Conservation (phyloP, 2,888 invertebrate genomes). For the Stenolophus ochropezus region DNA sequence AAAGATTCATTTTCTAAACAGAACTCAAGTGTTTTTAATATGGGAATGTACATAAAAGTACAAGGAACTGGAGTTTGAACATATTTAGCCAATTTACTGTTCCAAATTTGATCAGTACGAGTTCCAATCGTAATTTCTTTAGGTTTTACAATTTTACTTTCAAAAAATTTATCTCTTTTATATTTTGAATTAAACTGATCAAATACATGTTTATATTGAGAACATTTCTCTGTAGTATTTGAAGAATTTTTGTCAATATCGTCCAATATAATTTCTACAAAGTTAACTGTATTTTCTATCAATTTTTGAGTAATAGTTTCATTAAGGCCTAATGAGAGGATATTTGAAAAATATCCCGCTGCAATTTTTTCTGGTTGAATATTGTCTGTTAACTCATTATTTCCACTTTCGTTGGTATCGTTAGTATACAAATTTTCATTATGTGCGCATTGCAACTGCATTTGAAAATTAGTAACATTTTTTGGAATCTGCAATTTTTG, state of each 20-base stretch:
- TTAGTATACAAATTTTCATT: background rate
- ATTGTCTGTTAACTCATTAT: background rate
- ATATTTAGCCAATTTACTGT: conserved; percentile 5
- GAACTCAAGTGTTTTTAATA: conserved; percentile 48
- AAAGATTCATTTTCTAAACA: conserved; percentile 47
- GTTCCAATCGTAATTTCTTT: conserved; percentile 7
- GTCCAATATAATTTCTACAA: background rate
- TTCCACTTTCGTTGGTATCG: background rate
- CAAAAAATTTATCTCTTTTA: conserved; percentile 51
- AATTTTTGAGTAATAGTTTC: conserved; percentile 6
- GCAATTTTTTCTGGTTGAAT: background rate
- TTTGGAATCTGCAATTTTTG: too few species aligned
- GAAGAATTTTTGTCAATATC: background rate
- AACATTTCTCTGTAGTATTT: conserved; percentile 6
- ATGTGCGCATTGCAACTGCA: background rate
- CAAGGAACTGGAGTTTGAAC: conserved; percentile 12
- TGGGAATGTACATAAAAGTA: conserved; percentile 49
- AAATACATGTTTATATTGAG: conserved; percentile 8
- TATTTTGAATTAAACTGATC: conserved; percentile 25
- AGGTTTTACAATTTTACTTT: conserved; percentile 37
- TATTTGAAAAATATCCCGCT: background rate
- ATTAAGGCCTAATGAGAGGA: conserved; percentile 5
- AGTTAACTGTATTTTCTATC: conserved; percentile 3
- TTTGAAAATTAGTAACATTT: background rate
- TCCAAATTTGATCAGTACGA: conserved; percentile 38